Evolutionary conservation across 2,113 vertebrate genomes (phyloP), one percentile per base, ranked within the genome.

Genomic region (Anguilla japonica): DNA sequence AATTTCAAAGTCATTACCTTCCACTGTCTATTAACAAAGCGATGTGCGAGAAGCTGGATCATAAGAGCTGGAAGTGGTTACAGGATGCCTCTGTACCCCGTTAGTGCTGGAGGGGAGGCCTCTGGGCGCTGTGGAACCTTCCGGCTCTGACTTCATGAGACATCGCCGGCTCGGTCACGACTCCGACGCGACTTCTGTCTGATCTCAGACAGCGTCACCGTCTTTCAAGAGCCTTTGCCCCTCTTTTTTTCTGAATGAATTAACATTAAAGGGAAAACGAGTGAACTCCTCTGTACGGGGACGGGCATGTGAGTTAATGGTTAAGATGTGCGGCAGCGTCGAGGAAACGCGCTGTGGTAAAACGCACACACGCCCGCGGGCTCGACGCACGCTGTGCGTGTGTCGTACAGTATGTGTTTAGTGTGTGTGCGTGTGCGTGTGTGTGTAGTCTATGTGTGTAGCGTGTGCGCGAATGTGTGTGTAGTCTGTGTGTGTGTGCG

Each of bases 1-100:
- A 97, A 96, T 96, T 97, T 97, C 96, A 96, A 96, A 96, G 96
- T 96, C 95, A 96, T 96, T 97, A 97, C 97, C 96, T 96, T 97
- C 96, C 96, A 96, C 96, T 97, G 96, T 96, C 96, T 97, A 96
- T 97, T 96, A 96, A 96, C 95, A 96, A 96, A 96, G 96, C 95
- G 94, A 96, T 95, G 95, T 96, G 96, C 96, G 96, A 96, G 95
- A 96, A 96, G 95, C 95, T 96, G 96, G 96, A 95, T 96, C 96
- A 95, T 96, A 96, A 96, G 96, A 96, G 96, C 96, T 97, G 96
- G 96, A 96, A 96, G 95, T 96, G 95, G 95, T 97, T n/a, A 15
- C 53, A 14, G 57, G 94, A 96, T 95, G 96, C 87, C 95, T 97
- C 95, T 93, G 94, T 84, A 93, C 93, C 89, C 91, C 91, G 41